phyloP scores from a whole-genome alignment of 2,797 vertebrate species.

The Mastacembelus armatus region DNA sequence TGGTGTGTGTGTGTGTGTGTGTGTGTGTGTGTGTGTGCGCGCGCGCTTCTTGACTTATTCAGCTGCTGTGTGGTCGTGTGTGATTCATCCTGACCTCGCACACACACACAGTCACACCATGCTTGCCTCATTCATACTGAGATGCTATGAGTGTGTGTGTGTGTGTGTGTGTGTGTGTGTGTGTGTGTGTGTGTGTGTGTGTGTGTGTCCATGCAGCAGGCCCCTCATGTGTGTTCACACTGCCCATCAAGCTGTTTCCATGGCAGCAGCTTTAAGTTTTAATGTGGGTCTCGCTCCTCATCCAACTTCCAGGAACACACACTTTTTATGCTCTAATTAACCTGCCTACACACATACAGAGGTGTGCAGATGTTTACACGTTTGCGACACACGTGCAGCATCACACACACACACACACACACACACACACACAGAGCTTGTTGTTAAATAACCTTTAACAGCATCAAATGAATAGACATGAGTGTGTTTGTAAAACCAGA shows the following conservation, averaged over 20 bases:
- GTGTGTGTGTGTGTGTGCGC: slow-evolving; percentile 12
- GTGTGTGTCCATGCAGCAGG: slow-evolving; percentile 6
- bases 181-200: slow-evolving; percentile 10
- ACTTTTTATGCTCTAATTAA: not conserved
- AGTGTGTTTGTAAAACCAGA: no score
- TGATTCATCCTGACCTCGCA: slow-evolving; percentile 6
- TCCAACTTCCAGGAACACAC: not conserved
- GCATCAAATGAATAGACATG: no score
- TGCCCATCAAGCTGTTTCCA: slow-evolving; percentile 26
- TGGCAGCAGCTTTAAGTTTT: slow-evolving; percentile 34
- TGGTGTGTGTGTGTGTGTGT: no score
- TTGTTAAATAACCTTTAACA: no score
- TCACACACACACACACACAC: not conserved
- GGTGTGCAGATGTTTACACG: not conserved
- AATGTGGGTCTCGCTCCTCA: not conserved
- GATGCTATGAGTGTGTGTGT: no score
- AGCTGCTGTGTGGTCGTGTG: not conserved
- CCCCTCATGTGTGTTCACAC: not conserved
- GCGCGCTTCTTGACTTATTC: slow-evolving; percentile 16
- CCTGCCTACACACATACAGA: not conserved
- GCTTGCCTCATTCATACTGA: no score
- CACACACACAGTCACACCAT: not conserved
- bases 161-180: no score
- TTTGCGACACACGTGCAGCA: no score
- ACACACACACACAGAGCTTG: not conserved